Base-by-base conservation (phyloP, 2,888 invertebrate genomes). In the Lamellibrachia satsuma region DNA sequence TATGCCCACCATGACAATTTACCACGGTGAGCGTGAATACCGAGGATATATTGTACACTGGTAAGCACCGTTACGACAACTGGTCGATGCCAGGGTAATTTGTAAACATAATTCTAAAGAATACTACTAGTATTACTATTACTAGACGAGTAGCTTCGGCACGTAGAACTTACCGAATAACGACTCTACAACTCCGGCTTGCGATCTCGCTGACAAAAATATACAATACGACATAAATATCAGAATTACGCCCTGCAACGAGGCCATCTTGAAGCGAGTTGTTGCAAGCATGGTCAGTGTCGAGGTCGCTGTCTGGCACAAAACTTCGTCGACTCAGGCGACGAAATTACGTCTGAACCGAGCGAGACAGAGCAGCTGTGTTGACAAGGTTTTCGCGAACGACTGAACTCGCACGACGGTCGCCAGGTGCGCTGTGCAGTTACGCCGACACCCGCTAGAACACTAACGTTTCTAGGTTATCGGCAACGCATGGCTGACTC, bases 361-460 rank as follows among this genome's bases (percentile, higher is more conserved):
- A 75, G 75, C 22, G 22, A 11, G 75, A 22, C 3, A 15, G 6
- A n/a, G 22, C 15, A 75, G 22, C 75, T 75, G 22, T 75, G 75
- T 75, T 75, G 75, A 75, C 75, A 75, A 75, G 22, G 15, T 75
- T 75, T 75, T 6, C 6, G 15, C 75, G 75, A 75, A 6, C 3
- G 22, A 75, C 22, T 22, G n/a, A 22, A 22, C n/a, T 15, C 75
- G 75, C 22, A 22, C 75, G 75, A 75, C 75, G 22, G 75, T 75
- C 75, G 75, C 75, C 75, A 75, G 75, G 75, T 75, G 75, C 75
- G 75, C n/a, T 3, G 75, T 75, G 75, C 75, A 75, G 75, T 75
- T 75, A 15, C 22, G 75, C 75, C 75, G n/a, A 75, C 15, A 22
- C 22, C 75, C 75, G 75, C 75, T 75, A 75, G 75, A 75, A 75